Conservation (phyloP, 1,140 invertebrate species). For the Halesus radiatus region DNA sequence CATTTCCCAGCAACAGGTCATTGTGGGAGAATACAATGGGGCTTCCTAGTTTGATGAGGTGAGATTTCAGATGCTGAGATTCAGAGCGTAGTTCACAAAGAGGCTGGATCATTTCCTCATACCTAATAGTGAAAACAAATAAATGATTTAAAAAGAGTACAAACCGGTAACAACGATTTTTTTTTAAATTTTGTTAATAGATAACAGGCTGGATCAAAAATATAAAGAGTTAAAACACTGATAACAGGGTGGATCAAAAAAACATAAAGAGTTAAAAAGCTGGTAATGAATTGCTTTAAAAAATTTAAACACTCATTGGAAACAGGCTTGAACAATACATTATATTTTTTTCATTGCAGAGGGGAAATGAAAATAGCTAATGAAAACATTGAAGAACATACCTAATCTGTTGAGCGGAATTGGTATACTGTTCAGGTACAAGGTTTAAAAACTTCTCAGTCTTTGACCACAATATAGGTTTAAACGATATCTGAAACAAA, state of each 20-base stretch:
- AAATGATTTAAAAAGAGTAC: no score
- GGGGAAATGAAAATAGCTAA: no score
- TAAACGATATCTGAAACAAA: constrained; percentile 56
- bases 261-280: no score
- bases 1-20: constrained; percentile 95
- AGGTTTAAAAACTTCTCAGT: constrained; percentile 78
- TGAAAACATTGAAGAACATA: constrained; percentile 55
- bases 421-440: constrained; percentile 74
- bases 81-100: constrained; percentile 79
- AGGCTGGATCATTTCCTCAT: constrained; percentile 76
- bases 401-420: constrained; percentile 73
- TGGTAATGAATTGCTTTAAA: no score
- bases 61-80: constrained; percentile 76
- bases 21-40: constrained; percentile 98
- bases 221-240: no score
- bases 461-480: constrained; percentile 79
- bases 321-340: no score
- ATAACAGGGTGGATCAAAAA: no score
- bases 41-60: constrained; percentile 77
- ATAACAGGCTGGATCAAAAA: no score
- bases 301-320: no score
- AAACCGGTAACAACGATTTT: no score
- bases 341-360: no score
- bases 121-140: constrained; percentile 70
- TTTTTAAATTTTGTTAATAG: no score